Evolutionary conservation across 2,888 invertebrate species (phyloP), one percentile per base, ranked within the genome.

Genomic region (Pedicia rivosa): DNA sequence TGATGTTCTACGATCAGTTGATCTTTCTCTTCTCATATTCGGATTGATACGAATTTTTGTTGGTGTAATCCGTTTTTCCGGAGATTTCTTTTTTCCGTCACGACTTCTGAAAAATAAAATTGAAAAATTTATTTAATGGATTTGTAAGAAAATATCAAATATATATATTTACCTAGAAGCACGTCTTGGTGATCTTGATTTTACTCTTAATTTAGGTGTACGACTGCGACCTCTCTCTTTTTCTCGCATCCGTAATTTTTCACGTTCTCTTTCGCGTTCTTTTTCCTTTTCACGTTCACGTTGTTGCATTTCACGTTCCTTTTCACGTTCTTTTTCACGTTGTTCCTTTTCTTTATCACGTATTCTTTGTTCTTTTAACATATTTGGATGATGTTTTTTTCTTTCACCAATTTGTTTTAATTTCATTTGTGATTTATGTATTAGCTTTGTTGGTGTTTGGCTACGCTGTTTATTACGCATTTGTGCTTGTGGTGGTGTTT

Each of bases 111-210:
- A n/a, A n/a, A n/a, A n/a, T n/a, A n/a, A n/a, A n/a, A n/a, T n/a
- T n/a, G n/a, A n/a, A n/a, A n/a, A n/a, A n/a, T n/a, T n/a, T n/a
- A n/a, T n/a, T n/a, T n/a, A n/a, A n/a, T n/a, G n/a, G n/a, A n/a
- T n/a, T n/a, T n/a, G n/a, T n/a, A n/a, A n/a, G n/a, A n/a, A n/a
- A n/a, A n/a, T n/a, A n/a, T n/a, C n/a, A n/a, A n/a, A n/a, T n/a
- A n/a, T n/a, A n/a, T n/a, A n/a, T n/a, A n/a, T n/a, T n/a, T n/a
- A n/a, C n/a, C n/a, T n/a, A n/a, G n/a, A n/a, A n/a, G n/a, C n/a
- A n/a, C n/a, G n/a, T n/a, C 66, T 51, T 63, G 68, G 43, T 62
- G 62, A 47, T 56, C 70, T 47, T 56, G 65, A 38, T 62, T 68
- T 57, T 63, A 65, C 46, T 63, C 74, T 48, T 16, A 25, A 4